Base-by-base conservation (phyloP, 2,797 vertebrate species). In the Pseudopleuronectes americanus region DNA sequence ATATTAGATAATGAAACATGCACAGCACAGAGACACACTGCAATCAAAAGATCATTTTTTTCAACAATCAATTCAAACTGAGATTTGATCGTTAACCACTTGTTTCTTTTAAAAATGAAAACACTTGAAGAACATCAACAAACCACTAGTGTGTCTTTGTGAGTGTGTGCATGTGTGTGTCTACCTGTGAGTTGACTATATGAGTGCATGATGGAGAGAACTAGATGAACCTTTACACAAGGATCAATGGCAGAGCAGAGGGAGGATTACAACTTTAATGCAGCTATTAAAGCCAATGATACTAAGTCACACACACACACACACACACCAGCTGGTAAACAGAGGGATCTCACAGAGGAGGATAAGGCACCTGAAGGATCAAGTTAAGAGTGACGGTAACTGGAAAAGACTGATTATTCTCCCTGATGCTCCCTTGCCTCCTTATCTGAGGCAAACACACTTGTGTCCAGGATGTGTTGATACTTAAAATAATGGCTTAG, bases 201-300 rank as follows among this genome's bases (percentile, higher is more conserved):
- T 28, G 33, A 66, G 41, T 51, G 43, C 36, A 38, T 36, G 23
- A 57, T 54, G 13, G 53, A 53, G 45, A 60, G 73, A 68, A 24
- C 49, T 54, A 47, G 47, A 74, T 63, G 71, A 75, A 71, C 52
- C 66, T 74, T 76, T 71, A 68, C 55, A 22, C 6, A 61, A 36
- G 48, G 70, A 85, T 82, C 83, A 66, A 54, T 65, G 68, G 43
- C 13, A 1, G 47, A 38, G 57, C 53, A 63, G 51, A 68, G 77
- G 70, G 49, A 71, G 66, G 79, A 82, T 84, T 79, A 65, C 26
- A 48, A 71, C 76, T 63, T 70, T 76, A 58, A 71, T 60, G 60
- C 53, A 71, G 71, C 49, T 67, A 57, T 76, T 70, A 73, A 84
- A 65, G 19, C 60, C 33, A 12, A 22, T 63, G 66, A 67, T 48